Evolutionary conservation across 2,797 vertebrate genomes (phyloP), one percentile per base, ranked within the genome.

Genomic region (Denticeps clupeoides): DNA sequence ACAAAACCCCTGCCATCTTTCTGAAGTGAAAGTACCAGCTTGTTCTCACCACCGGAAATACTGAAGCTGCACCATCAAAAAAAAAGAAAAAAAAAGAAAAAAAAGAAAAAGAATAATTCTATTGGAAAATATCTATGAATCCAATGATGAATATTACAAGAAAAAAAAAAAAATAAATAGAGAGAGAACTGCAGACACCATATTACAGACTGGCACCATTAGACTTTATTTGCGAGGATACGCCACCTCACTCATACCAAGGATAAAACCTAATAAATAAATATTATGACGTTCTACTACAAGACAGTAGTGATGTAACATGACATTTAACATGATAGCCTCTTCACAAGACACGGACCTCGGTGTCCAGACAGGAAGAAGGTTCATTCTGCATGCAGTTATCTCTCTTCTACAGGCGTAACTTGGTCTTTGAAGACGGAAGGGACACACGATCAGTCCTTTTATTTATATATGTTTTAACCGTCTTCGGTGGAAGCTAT

Each of bases 241-340:
- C 64, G 62, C 63, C 69, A 74, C 69, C 66, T 79, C 63, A 73
- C 62, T 65, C 66, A 68, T 70, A 78, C 70, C 72, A 70, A 74
- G 50, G 65, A 78, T 82, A 81, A 79, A 80, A 79, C 61, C 69
- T 65, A 72, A 69, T 64, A 74, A 84, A 84, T 84, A 86, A 84
- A 85, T 81, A 83, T 74, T 65, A 72, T 62, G 54, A 74, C 76
- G 80, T 73, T 82, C 67, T 74, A 78, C 62, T 58, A 68, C 69
- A 78, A 69, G 72, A 83, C 72, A 70, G 67, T 76, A 73, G 67
- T 60, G 66, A 71, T 68, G 71, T 65, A 71, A 58, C 64, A 62
- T 60, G 61, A 71, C 51, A 71, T 61, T 62, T 61, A 63, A 68
- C 63, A 42, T 45, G 35, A 54, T 56, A 57, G 59, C 44, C 49